A percentile compares a stretch with the other conserved stretches of the same genome.
Conservation (phyloP, 2,797 vertebrate genomes). For the Chelidonichthys spinosus region DNA sequence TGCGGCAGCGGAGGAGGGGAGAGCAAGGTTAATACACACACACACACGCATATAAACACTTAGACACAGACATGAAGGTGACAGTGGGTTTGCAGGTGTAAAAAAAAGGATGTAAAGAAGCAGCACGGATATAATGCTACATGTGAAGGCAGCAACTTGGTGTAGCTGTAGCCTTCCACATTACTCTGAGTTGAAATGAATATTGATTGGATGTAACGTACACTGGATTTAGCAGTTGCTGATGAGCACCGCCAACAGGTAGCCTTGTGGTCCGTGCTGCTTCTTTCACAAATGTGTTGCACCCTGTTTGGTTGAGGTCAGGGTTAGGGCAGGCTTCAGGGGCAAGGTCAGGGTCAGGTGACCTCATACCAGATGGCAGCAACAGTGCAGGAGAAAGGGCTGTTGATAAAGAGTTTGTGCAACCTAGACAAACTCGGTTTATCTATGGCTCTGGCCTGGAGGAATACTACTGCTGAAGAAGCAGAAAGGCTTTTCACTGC, state of each 20-base stretch:
- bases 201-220: neutral
- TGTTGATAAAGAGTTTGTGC: slow-evolving; percentile 60
- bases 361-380: slow-evolving; percentile 78
- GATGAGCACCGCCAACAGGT: slow-evolving; percentile 15
- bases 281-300: slow-evolving; percentile 92
- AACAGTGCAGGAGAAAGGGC: slow-evolving; percentile 53
- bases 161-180: neutral
- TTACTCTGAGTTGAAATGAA: neutral
- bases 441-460: slow-evolving; percentile 59
- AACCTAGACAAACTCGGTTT: slow-evolving; percentile 57
- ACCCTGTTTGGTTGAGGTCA: slow-evolving; percentile 91
- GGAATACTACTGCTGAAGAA: slow-evolving; percentile 39
- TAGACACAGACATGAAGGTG: slow-evolving; percentile 39
- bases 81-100: slow-evolving; percentile 37
- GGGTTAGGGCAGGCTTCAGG: slow-evolving; percentile 51
- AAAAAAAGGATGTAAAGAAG: slow-evolving; percentile 52
- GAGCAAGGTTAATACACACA: slow-evolving; percentile 94
- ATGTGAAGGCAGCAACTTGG: slow-evolving; percentile 10
- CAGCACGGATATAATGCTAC: slow-evolving; percentile 54
- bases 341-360: slow-evolving; percentile 56
- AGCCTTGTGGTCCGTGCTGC: slow-evolving; percentile 86
- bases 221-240: neutral
- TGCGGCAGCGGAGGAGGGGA: slow-evolving; percentile 99
- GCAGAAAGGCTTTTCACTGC: slow-evolving; percentile 63
- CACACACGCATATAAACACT: slow-evolving; percentile 27